Conservation (phyloP, 2,888 invertebrate species). For the Danaus chrysippus region DNA sequence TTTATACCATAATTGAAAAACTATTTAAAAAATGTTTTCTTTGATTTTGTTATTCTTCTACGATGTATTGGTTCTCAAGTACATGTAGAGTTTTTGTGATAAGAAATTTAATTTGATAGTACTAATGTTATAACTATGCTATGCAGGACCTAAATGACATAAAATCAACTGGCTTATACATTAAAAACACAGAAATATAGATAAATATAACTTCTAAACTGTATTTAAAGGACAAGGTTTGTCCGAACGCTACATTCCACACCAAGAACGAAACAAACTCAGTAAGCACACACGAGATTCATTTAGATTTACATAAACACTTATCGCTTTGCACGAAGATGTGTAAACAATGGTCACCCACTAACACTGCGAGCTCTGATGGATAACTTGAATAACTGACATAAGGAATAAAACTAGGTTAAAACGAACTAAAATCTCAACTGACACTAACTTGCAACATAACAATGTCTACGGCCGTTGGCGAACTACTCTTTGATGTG, state of each 20-base stretch:
- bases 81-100: too few relatives aligned
- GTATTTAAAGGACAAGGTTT: constrained; percentile 4
- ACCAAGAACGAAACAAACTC: constrained; percentile 13
- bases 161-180: too few relatives aligned
- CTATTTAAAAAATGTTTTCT: too few relatives aligned
- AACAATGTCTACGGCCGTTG: not conserved
- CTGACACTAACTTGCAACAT: not conserved
- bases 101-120: too few relatives aligned
- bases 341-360: constrained; percentile 12
- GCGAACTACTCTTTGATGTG: not conserved
- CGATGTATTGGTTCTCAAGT: too few relatives aligned
- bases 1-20: too few relatives aligned
- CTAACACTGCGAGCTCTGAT: not conserved
- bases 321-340: constrained; percentile 13
- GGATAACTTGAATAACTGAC: too few relatives aligned
- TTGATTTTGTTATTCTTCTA: too few relatives aligned
- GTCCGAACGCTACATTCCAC: constrained; percentile 13
- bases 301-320: constrained; percentile 24
- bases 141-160: too few relatives aligned
- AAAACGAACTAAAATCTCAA: not conserved
- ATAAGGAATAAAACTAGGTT: too few relatives aligned
- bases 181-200: too few relatives aligned
- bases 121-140: too few relatives aligned
- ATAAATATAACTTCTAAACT: not conserved
- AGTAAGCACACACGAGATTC: constrained; percentile 20